A percentile compares a stretch with the other conserved stretches of the same genome.
phyloP scores from a whole-genome alignment of 2,797 vertebrate species.

The Tokudaia tokunoshimensis region DNA sequence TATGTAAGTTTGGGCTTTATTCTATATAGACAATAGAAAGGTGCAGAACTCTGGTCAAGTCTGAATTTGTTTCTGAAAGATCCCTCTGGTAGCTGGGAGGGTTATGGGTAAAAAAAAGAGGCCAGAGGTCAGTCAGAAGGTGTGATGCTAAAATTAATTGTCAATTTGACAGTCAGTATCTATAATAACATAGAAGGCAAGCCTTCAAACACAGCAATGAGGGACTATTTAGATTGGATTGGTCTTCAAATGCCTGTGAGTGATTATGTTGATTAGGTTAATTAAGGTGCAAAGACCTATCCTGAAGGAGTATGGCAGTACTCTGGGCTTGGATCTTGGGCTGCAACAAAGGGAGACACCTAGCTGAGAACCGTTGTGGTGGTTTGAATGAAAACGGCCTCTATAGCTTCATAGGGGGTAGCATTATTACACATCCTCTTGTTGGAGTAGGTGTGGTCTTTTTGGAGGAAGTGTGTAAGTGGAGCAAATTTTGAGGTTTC shows the following conservation, averaged over 20 bases:
- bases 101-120: not conserved
- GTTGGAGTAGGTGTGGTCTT: not conserved
- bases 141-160: not conserved
- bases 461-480: not conserved
- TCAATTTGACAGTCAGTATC: not conserved
- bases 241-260: not conserved
- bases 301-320: not conserved
- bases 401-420: not conserved
- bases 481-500: not conserved
- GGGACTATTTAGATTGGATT: not conserved
- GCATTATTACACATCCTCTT: not conserved
- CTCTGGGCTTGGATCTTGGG: not conserved
- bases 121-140: not conserved
- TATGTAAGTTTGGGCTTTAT: not conserved
- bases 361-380: not conserved
- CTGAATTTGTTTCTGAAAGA: not conserved
- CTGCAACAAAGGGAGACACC: not conserved
- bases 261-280: not conserved
- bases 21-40: not conserved
- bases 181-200: not conserved
- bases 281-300: not conserved
- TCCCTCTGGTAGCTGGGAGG: not conserved
- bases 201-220: not conserved
- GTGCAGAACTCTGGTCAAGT: not conserved
- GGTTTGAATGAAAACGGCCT: not conserved